Evolutionary conservation across 2,888 invertebrate species (phyloP).

Genomic region (Onchidella celtica): DNA sequence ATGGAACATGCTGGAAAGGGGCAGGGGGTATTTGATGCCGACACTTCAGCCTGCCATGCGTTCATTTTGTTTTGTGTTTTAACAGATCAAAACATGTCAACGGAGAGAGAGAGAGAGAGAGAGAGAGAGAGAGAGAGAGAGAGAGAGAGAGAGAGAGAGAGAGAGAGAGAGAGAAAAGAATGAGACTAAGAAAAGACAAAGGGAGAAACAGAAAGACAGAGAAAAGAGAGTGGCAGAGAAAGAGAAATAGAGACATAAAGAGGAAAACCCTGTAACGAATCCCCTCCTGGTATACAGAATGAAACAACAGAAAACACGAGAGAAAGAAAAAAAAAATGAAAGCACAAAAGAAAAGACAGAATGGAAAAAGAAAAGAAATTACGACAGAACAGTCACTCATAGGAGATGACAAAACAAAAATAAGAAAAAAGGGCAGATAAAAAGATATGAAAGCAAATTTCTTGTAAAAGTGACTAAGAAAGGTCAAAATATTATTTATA

Average conservation of each 20-base stretch:
- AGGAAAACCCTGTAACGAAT: background rate
- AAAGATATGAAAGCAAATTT: too few relatives aligned
- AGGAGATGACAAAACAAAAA: too few relatives aligned
- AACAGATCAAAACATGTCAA: too few relatives aligned
- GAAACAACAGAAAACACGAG: background rate
- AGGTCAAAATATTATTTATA: too few relatives aligned
- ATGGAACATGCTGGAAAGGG: too few relatives aligned
- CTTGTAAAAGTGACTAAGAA: too few relatives aligned
- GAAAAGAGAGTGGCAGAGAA: background rate
- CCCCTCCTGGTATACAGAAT: background rate
- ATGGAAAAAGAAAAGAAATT: background rate
- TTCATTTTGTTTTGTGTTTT: too few relatives aligned
- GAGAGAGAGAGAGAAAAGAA: constrained; percentile 5
- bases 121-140: background rate
- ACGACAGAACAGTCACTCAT: background rate
- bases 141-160: background rate
- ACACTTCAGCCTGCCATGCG: too few relatives aligned
- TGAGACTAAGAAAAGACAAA: background rate
- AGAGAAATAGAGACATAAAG: background rate
- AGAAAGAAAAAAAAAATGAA: background rate
- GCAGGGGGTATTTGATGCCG: too few relatives aligned
- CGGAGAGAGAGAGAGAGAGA: background rate
- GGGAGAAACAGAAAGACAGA: constrained; percentile 8
- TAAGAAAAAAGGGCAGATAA: too few relatives aligned
- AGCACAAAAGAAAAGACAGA: background rate